Percentiles rank a stretch among this genome's conserved stretches.
Evolutionary conservation across 2,888 invertebrate genomes (phyloP).

Genomic region (Megalurothrips usitatus): DNA sequence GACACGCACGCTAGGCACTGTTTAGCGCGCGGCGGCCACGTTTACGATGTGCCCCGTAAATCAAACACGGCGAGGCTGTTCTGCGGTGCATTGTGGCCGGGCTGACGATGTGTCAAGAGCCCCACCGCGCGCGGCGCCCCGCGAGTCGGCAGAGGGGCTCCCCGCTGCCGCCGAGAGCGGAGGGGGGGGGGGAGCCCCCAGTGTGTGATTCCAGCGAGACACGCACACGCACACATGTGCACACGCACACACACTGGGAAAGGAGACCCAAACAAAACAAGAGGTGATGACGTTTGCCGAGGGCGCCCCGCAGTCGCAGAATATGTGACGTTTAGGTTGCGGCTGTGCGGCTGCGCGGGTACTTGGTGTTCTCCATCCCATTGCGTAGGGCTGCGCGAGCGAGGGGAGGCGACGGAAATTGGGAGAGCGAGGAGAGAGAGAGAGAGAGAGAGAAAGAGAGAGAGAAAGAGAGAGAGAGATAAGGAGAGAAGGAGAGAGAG

Average conservation of each 20-base stretch:
- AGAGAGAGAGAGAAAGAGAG: too few relatives aligned
- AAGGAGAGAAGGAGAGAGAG: too few relatives aligned
- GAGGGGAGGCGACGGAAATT: too few relatives aligned
- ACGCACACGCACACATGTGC: too few relatives aligned
- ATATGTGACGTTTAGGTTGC: too few relatives aligned
- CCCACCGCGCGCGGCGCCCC: background rate
- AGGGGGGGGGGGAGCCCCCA: background rate
- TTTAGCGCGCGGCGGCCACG: background rate
- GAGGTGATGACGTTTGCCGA: too few relatives aligned
- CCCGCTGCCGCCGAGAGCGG: background rate
- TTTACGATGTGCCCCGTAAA: conserved; percentile 23
- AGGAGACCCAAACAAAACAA: background rate
- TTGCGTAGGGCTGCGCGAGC: too few relatives aligned
- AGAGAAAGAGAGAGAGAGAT: too few relatives aligned
- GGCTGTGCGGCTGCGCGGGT: too few relatives aligned
- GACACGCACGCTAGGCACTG: background rate
- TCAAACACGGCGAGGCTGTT: background rate
- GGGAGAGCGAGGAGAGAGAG: too few relatives aligned
- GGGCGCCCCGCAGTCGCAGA: background rate
- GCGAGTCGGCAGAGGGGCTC: background rate
- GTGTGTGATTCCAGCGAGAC: background rate
- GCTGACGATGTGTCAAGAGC: conserved; percentile 21
- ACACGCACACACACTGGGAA: background rate
- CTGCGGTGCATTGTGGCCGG: background rate
- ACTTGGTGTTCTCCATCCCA: too few relatives aligned